phyloP scores from a whole-genome alignment of 2,113 vertebrate species.

The Gambusia affinis region DNA sequence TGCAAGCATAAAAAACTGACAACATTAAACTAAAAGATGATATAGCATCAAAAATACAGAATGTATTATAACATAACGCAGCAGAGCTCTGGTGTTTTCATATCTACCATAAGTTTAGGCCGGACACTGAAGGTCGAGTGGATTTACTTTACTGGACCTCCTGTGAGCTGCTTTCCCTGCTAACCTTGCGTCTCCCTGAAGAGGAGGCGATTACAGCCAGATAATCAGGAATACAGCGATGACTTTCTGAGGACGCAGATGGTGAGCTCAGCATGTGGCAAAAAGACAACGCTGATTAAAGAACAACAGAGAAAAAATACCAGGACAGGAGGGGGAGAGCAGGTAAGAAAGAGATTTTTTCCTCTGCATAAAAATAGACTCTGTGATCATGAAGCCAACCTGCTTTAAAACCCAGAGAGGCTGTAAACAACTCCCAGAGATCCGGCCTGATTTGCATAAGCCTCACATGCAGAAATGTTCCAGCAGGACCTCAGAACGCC shows the following conservation, averaged over 20 bases:
- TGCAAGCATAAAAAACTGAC: too few species aligned
- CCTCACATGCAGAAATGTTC: constrained; percentile 23
- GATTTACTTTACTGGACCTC: constrained; percentile 2
- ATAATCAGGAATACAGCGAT: constrained; percentile 66
- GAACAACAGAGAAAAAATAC: neutral
- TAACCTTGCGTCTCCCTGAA: constrained; percentile 57
- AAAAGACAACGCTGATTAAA: constrained; percentile 47
- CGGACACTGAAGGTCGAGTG: neutral
- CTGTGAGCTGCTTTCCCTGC: constrained; percentile 35
- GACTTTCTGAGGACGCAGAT: constrained; percentile 69
- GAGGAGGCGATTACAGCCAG: constrained; percentile 50
- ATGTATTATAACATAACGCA: too few species aligned
- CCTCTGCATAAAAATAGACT: constrained; percentile 29
- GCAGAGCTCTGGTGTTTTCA: too few species aligned
- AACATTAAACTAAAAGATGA: too few species aligned
- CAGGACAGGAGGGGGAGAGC: constrained; percentile 10
- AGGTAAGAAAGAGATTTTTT: neutral
- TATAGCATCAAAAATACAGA: too few species aligned
- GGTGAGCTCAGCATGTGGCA: constrained; percentile 58
- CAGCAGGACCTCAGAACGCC: constrained; percentile 27
- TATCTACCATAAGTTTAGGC: neutral
- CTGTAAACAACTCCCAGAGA: constrained; percentile 9
- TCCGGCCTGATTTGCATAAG: constrained; percentile 33
- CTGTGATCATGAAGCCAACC: neutral
- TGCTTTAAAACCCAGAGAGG: neutral